These are phyloP conservation scores for Aromia moschata DNA, from an alignment of 2,888 invertebrate species.

Conservation along the genomic window DNA sequence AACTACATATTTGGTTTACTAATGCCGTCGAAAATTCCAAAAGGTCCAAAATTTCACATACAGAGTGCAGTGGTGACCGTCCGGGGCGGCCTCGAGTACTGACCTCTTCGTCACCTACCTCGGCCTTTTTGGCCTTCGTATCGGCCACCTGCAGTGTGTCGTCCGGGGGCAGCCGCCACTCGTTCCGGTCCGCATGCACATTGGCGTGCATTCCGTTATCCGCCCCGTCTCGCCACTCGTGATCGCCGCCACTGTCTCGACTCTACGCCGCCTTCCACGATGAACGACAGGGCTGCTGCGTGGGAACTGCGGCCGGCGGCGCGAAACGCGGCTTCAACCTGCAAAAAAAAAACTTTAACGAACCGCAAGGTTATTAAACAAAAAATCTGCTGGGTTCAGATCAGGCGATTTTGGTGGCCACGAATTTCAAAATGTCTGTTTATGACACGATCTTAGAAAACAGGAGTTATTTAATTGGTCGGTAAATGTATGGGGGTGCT, in stretches of 20 bases:
- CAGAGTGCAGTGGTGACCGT: conserved; percentile 18
- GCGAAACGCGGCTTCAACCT: conserved; percentile 37
- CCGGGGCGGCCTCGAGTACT: conserved; percentile 52
- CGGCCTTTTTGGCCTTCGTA: conserved; percentile 81
- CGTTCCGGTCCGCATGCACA: conserved; percentile 87
- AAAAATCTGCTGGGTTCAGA: too few species aligned
- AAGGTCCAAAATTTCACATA: conserved; percentile 16
- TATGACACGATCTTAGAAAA: too few species aligned
- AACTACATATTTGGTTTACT: conserved; percentile 7
- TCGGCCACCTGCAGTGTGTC: conserved; percentile 92
- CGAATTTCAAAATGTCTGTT: too few species aligned
- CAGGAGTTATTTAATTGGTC: too few species aligned
- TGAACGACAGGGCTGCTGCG: conserved; percentile 32
- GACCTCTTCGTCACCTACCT: conserved; percentile 73
- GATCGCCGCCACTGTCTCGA: conserved; percentile 58
- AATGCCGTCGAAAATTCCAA: conserved; percentile 13
- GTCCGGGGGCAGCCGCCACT: conserved; percentile 92
- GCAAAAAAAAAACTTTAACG: conserved; percentile 24
- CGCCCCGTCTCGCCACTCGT: conserved; percentile 69
- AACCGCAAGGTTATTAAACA: too few species aligned
- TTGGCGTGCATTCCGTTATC: conserved; percentile 86
- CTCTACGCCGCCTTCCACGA: conserved; percentile 38
- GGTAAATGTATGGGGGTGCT: too few species aligned
- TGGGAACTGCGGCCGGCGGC: conserved; percentile 12
- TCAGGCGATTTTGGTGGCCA: too few species aligned